phyloP scores from a whole-genome alignment of 2,797 vertebrate genomes.

The Hypotaenidia philippensis region DNA sequence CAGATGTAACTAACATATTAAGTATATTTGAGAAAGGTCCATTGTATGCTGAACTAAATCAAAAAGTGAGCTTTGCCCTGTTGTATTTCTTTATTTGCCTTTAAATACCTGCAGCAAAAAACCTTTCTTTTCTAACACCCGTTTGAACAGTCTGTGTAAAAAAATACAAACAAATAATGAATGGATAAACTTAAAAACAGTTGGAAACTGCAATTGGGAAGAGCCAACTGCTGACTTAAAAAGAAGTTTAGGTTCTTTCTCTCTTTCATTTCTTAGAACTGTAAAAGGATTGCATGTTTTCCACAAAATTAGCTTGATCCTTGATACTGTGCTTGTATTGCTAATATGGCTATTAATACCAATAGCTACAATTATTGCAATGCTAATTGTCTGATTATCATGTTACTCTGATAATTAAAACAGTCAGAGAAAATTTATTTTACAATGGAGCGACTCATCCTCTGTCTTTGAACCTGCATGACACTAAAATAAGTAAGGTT shows the following conservation, averaged over 20 bases:
- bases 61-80: background rate
- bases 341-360: background rate
- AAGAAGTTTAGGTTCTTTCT: background rate
- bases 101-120: background rate
- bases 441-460: background rate
- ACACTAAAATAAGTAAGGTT: background rate
- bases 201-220: background rate
- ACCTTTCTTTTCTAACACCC: background rate
- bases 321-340: background rate
- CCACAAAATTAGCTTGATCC: background rate
- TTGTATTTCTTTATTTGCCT: background rate
- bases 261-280: background rate
- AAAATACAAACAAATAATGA: background rate
- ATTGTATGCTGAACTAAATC: background rate
- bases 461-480: background rate
- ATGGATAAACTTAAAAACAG: background rate
- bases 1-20: background rate
- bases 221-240: background rate
- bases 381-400: background rate
- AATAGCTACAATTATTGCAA: background rate
- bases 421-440: background rate
- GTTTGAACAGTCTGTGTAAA: background rate
- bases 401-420: background rate
- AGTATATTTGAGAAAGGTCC: background rate
- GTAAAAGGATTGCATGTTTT: fast-evolving